Evolutionary conservation across 1,140 invertebrate species (phyloP).

Genomic region (Drosophila triauraria): DNA sequence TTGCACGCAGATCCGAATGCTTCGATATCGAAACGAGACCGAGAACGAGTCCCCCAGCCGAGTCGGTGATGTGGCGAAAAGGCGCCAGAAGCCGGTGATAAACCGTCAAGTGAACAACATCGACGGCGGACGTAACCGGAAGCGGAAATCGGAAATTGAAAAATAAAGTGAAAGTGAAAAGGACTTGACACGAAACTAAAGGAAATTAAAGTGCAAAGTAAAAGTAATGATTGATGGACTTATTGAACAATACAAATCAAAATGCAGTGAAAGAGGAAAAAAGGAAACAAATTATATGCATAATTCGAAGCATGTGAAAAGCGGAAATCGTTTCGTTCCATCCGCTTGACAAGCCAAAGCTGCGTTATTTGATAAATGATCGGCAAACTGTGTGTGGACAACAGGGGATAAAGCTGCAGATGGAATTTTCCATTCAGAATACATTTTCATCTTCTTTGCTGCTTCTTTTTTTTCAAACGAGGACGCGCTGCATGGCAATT

Average conservation of each 20-base stretch:
- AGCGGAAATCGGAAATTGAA: constrained; percentile 4
- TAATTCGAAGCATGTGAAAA: constrained; percentile 15
- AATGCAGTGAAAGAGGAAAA: neutral
- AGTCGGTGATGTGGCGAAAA: constrained; percentile 13
- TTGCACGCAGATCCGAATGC: constrained; percentile 30
- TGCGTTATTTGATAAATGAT: constrained; percentile 64
- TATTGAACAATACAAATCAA: constrained; percentile 16
- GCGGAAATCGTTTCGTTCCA: constrained; percentile 2
- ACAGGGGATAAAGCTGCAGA: constrained; percentile 10
- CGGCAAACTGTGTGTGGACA: constrained; percentile 12
- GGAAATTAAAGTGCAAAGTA: constrained; percentile 26
- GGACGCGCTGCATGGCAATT: neutral
- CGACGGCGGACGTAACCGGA: constrained; percentile 28
- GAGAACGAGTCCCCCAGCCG: constrained; percentile 1
- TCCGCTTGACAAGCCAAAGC: constrained; percentile 36
- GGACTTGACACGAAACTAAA: constrained; percentile 8
- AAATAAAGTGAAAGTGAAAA: constrained; percentile 9
- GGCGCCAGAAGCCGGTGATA: constrained; percentile 66
- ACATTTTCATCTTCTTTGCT: neutral
- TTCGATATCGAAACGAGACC: constrained; percentile 63
- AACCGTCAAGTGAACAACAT: constrained; percentile 55
- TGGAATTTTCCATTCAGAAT: neutral
- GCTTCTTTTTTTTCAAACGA: neutral
- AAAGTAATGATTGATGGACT: constrained; percentile 35
- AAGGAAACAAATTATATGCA: constrained; percentile 11